Base-by-base conservation (phyloP, 2,113 vertebrate genomes). In the Edolisoma coerulescens region DNA sequence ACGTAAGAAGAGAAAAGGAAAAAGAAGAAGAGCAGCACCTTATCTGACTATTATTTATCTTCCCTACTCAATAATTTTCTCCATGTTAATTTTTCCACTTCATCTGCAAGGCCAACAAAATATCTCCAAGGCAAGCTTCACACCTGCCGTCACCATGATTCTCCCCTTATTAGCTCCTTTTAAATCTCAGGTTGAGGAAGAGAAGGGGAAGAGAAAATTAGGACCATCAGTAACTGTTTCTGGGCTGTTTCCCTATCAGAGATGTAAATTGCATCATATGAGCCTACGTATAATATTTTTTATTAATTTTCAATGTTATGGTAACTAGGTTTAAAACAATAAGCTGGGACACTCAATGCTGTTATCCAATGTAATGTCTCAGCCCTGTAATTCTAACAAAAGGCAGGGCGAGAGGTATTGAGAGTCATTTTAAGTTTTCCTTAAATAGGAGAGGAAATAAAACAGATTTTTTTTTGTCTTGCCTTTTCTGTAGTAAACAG, bases 401-500 rank as follows among this genome's bases (percentile, higher is more conserved):
- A 87, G 16, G 37, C 18, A 93, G 23, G 4, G 4, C 0, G 2
- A 89, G 41, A 11, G 6, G 10, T 52, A 54, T 32, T 87, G 32
- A 44, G 52, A 60, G 14, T 47, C 0, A 1, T 37, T 90, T 95
- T 76, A 82, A 49, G 8, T 33, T 39, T 21, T 64, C 21, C 35
- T 87, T 87, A 71, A 89, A 73, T 24, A 80, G 21, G 26, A 71
- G 20, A 63, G 30, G 22, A 93, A 74, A 86, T 50, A 63, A 85
- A 92, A 28, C 22, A 54, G 20, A 14, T 19, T 35, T 63, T 96
- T 83, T 87, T 88, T 78, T 83, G 7, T 70, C 73, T 71, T 81
- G 49, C 35, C 7, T 79, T 95, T 91, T 71, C 27, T 78, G 63
- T 91, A 85, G 87, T 80, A 96, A 94, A 90, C 69, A 94, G 53